These are phyloP conservation scores for Leuciscus idus DNA, from an alignment of 2,113 vertebrate species.

Conservation along the genomic window DNA sequence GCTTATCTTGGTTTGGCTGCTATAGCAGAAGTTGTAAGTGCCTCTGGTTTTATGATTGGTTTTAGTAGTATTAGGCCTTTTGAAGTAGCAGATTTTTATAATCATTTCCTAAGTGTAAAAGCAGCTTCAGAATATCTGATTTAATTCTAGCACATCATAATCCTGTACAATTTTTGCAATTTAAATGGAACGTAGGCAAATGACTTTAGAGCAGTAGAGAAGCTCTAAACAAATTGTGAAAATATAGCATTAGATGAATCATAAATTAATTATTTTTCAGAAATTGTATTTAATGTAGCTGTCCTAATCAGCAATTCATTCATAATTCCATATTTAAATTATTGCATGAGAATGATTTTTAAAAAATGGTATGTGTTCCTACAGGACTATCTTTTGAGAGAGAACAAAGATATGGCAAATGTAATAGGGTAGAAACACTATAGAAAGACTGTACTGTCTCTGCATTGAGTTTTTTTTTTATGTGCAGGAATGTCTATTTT, in stretches of 20 bases:
- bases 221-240: neutral
- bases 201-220: neutral
- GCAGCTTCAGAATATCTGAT: neutral
- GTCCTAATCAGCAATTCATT: neutral
- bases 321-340: neutral
- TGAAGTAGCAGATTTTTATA: slow-evolving; percentile 39
- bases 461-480: neutral
- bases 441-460: too few relatives aligned
- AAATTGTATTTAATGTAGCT: too few relatives aligned
- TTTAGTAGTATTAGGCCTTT: slow-evolving; percentile 17
- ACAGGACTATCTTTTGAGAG: neutral
- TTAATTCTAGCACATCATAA: neutral
- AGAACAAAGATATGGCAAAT: neutral
- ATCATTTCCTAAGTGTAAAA: slow-evolving; percentile 44
- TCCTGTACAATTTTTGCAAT: neutral
- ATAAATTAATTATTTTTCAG: too few relatives aligned
- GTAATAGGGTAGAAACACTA: neutral
- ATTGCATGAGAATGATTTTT: neutral
- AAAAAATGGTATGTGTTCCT: neutral
- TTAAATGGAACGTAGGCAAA: neutral
- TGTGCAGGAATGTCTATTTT: slow-evolving; percentile 2
- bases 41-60: slow-evolving; percentile 12
- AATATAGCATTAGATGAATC: too few relatives aligned
- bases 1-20: slow-evolving; percentile 33
- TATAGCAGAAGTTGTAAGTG: slow-evolving; percentile 6